A percentile compares a stretch with the other conserved stretches of the same genome.
These are phyloP conservation scores for Antennarius striatus DNA, from an alignment of 2,113 vertebrate species.

Conservation along the genomic window DNA sequence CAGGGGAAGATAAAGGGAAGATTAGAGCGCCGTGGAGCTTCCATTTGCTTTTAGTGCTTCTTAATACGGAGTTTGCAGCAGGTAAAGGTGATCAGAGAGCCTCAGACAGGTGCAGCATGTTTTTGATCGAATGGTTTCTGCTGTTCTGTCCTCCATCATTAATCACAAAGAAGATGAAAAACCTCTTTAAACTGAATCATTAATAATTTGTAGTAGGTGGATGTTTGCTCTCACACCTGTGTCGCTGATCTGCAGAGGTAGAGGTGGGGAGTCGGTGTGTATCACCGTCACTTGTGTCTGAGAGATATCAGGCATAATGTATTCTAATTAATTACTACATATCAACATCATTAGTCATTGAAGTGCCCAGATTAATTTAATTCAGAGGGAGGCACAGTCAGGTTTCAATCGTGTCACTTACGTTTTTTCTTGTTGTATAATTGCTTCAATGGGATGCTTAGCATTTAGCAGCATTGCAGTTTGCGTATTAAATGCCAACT, in stretches of 20 bases:
- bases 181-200: conserved; percentile 58
- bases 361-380: conserved; percentile 16
- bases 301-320: conserved; percentile 41
- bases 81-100: conserved; percentile 25
- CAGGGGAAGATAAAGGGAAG: conserved; percentile 50
- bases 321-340: conserved; percentile 53
- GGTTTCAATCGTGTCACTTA: too few species aligned
- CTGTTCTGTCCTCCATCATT: conserved; percentile 54
- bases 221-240: conserved; percentile 45
- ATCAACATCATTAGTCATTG: conserved; percentile 49
- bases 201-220: conserved; percentile 58
- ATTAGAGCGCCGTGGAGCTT: conserved; percentile 57
- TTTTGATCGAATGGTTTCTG: conserved; percentile 44
- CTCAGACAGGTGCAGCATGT: conserved; percentile 56
- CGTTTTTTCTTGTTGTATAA: too few species aligned
- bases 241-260: conserved; percentile 12
- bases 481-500: too few species aligned
- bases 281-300: conserved; percentile 40
- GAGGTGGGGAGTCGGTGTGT: conserved; percentile 14
- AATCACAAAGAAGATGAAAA: conserved; percentile 63
- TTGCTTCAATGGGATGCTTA: too few species aligned
- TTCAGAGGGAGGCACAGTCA: too few species aligned
- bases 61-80: conserved; percentile 38
- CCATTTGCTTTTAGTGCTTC: conserved; percentile 53
- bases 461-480: too few species aligned